Evolutionary conservation across 2,797 vertebrate species (phyloP).

Genomic region (Morus bassanus): DNA sequence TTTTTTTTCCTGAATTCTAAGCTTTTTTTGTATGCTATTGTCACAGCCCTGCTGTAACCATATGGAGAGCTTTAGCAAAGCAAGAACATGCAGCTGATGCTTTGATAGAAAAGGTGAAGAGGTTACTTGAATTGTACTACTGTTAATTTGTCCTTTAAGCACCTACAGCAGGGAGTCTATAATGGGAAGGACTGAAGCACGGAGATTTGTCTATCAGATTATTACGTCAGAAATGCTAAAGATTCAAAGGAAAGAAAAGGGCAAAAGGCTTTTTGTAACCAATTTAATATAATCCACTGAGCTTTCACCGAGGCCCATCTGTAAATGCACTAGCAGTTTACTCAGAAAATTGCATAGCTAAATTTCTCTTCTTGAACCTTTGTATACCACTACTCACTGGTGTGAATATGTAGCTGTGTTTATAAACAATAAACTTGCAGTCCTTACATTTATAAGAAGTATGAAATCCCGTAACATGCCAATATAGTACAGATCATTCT

Average conservation of each 20-base stretch:
- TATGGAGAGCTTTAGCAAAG: conserved; percentile 81
- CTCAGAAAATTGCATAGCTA: conserved; percentile 30
- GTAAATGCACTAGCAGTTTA: conserved; percentile 45
- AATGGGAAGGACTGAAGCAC: conserved; percentile 76
- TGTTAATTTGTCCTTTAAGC: conserved; percentile 89
- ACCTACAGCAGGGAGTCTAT: conserved; percentile 84
- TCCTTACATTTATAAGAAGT: not conserved
- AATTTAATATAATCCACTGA: conserved; percentile 56
- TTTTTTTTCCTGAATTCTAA: not conserved
- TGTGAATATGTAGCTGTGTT: conserved; percentile 35
- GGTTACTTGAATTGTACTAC: conserved; percentile 85
- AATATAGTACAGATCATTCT: conserved; percentile 36
- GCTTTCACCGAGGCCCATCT: conserved; percentile 37
- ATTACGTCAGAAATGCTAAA: conserved; percentile 68
- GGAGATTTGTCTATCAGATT: conserved; percentile 68
- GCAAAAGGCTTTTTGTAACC: conserved; percentile 54
- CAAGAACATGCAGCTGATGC: conserved; percentile 81
- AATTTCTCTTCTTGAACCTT: conserved; percentile 34
- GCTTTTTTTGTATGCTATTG: conserved; percentile 3
- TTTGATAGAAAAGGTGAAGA: conserved; percentile 82
- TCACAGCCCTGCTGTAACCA: conserved; percentile 78
- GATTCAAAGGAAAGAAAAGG: conserved; percentile 50
- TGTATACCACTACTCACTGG: not conserved
- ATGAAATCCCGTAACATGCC: conserved; percentile 1
- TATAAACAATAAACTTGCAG: conserved; percentile 46